These are phyloP conservation scores for Rallus crepitans DNA, from an alignment of 2,797 vertebrate species.

Conservation along the genomic window DNA sequence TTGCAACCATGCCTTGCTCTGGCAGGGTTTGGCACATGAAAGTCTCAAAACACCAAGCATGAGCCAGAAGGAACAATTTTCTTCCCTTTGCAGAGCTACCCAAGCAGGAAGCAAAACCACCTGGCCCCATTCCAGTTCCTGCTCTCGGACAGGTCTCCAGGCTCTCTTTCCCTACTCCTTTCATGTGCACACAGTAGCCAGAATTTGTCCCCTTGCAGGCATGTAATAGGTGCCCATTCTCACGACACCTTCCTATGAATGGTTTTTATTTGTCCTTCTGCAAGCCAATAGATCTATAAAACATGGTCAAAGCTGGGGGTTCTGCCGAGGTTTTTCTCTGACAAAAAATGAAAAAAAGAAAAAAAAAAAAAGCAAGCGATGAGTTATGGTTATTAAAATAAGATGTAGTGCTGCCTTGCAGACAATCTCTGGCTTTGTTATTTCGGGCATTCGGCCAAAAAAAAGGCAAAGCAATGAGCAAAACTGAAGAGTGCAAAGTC, in stretches of 20 bases:
- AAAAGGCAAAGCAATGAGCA: slow-evolving; percentile 10
- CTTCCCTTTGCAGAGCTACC: background rate
- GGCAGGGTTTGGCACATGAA: background rate
- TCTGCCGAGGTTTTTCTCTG: background rate
- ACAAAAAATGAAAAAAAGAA: background rate
- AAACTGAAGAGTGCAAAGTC: slow-evolving; percentile 26
- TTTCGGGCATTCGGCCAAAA: slow-evolving; percentile 45
- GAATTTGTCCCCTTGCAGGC: slow-evolving; percentile 48
- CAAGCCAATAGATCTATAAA: background rate
- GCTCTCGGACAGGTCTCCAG: background rate
- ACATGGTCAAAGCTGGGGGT: background rate
- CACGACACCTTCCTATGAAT: background rate
- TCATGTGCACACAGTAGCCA: slow-evolving; percentile 39
- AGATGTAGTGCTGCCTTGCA: slow-evolving; percentile 34
- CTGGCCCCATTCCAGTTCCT: background rate
- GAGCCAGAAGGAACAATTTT: background rate
- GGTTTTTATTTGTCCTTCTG: slow-evolving; percentile 25
- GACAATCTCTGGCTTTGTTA: slow-evolving; percentile 6
- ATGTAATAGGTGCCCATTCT: slow-evolving; percentile 11
- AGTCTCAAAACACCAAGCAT: background rate
- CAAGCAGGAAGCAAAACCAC: background rate
- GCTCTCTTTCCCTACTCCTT: background rate
- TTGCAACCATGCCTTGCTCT: fast-evolving
- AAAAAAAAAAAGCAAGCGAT: background rate
- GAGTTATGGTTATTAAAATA: slow-evolving; percentile 56